These are phyloP conservation scores for Pangasianodon gigas DNA, from an alignment of 2,113 vertebrate species.

Conservation along the genomic window DNA sequence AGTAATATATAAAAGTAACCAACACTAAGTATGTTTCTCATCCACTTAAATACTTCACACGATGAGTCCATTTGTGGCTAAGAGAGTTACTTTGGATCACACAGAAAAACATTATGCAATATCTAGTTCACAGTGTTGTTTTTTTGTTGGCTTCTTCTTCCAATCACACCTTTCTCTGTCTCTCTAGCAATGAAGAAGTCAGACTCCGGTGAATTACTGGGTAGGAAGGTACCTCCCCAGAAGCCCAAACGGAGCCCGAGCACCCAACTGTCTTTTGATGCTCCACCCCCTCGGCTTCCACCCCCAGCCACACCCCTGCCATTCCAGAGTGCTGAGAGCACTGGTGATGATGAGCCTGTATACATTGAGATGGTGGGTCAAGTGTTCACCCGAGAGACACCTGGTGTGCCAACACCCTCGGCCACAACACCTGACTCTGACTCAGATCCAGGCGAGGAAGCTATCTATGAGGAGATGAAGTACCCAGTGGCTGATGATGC, in stretches of 20 bases:
- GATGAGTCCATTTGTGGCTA: not conserved
- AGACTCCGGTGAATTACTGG: slow-evolving; percentile 74
- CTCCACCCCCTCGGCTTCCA: slow-evolving; percentile 63
- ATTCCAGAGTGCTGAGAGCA: slow-evolving; percentile 65
- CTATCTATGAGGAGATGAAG: slow-evolving; percentile 94
- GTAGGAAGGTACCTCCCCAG: slow-evolving; percentile 83
- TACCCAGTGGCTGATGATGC: slow-evolving; percentile 79
- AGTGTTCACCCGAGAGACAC: slow-evolving; percentile 77
- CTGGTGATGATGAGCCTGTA: slow-evolving; percentile 83
- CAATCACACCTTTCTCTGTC: not conserved
- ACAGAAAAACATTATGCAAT: not conserved
- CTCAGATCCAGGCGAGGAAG: slow-evolving; percentile 89
- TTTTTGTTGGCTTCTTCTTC: not conserved
- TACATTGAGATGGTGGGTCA: slow-evolving; percentile 94
- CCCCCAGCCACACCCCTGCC: slow-evolving; percentile 69
- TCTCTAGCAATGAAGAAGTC: slow-evolving; percentile 80
- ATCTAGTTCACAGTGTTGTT: not conserved
- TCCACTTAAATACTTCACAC: not conserved
- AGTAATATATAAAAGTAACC: not conserved
- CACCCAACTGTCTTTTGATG: slow-evolving; percentile 84
- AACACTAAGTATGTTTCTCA: not conserved
- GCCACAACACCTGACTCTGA: slow-evolving; percentile 82
- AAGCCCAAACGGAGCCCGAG: slow-evolving; percentile 88
- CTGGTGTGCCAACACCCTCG: slow-evolving; percentile 66
- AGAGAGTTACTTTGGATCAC: not conserved